These are phyloP conservation scores for Mimas tiliae DNA, from an alignment of 2,888 invertebrate species.

Conservation along the genomic window DNA sequence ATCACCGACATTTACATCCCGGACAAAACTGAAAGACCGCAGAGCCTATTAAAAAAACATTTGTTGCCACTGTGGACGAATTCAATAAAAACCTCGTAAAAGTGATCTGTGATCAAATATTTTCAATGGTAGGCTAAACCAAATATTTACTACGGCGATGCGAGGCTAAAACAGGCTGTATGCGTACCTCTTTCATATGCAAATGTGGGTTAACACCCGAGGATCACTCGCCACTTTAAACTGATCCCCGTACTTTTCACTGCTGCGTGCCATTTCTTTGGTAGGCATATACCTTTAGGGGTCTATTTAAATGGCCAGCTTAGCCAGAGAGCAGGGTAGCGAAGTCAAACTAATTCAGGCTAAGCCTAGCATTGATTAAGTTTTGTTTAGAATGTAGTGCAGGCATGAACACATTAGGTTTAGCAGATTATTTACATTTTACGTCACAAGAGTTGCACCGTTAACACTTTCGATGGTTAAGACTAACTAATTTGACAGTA, in stretches of 20 bases:
- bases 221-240: conserved; percentile 40
- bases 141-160: conserved; percentile 46
- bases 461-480: too few species aligned
- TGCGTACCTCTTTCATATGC: conserved; percentile 57
- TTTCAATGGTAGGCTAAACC: conserved; percentile 39
- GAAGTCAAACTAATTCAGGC: conserved; percentile 44
- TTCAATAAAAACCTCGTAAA: conserved; percentile 29
- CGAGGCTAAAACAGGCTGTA: conserved; percentile 47
- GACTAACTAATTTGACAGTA: too few species aligned
- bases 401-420: conserved; percentile 19
- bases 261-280: conserved; percentile 30
- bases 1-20: conserved; percentile 13
- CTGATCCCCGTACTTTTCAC: conserved; percentile 39
- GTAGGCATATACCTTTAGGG: conserved; percentile 33
- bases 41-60: conserved; percentile 13
- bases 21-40: neutral
- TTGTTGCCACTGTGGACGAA: conserved; percentile 13
- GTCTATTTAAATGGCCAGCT: conserved; percentile 38
- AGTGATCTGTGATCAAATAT: conserved; percentile 40
- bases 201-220: conserved; percentile 50
- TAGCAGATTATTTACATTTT: neutral
- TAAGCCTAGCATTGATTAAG: conserved; percentile 46
- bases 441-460: neutral
- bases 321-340: conserved; percentile 30
- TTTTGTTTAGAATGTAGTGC: conserved; percentile 35